phyloP scores from a whole-genome alignment of 2,797 vertebrate genomes.

The Chromobotia macracanthus region DNA sequence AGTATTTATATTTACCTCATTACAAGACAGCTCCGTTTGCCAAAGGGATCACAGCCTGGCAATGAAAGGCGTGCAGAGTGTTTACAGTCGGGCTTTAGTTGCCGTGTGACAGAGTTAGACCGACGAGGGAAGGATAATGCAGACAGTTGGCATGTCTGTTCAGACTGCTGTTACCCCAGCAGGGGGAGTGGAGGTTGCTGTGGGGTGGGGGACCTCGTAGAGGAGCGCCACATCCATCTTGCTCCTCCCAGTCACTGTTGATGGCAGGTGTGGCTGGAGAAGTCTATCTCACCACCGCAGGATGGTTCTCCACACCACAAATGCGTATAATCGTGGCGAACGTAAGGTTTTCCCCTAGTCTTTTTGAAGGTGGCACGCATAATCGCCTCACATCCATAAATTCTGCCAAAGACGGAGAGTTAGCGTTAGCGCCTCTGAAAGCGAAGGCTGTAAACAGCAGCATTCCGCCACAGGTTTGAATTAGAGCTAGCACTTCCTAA shows the following conservation, averaged over 20 bases:
- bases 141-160: conserved; percentile 47
- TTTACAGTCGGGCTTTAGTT: conserved; percentile 72
- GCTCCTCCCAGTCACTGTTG: not conserved
- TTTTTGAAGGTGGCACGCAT: conserved; percentile 40
- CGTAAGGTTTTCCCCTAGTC: conserved; percentile 1
- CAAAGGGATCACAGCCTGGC: conserved; percentile 69
- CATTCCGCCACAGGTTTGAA: conserved; percentile 52
- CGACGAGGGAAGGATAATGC: conserved; percentile 41
- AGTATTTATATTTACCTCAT: conserved; percentile 62
- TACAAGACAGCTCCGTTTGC: conserved; percentile 69
- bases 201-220: conserved; percentile 12
- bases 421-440: not conserved
- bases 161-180: conserved; percentile 45
- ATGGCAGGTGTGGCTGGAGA: conserved; percentile 33
- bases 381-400: conserved; percentile 51
- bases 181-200: not conserved
- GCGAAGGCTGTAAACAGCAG: conserved; percentile 52
- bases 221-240: conserved; percentile 8
- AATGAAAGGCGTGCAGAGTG: conserved; percentile 68
- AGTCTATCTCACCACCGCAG: conserved; percentile 40
- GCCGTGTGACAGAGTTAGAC: conserved; percentile 64
- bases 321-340: conserved; percentile 26
- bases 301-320: conserved; percentile 1
- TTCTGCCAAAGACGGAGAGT: conserved; percentile 37
- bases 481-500: conserved; percentile 36